Percentiles rank a stretch among this genome's conserved stretches.
phyloP scores from a whole-genome alignment of 2,797 vertebrate genomes.

The Podarcis lilfordi region DNA sequence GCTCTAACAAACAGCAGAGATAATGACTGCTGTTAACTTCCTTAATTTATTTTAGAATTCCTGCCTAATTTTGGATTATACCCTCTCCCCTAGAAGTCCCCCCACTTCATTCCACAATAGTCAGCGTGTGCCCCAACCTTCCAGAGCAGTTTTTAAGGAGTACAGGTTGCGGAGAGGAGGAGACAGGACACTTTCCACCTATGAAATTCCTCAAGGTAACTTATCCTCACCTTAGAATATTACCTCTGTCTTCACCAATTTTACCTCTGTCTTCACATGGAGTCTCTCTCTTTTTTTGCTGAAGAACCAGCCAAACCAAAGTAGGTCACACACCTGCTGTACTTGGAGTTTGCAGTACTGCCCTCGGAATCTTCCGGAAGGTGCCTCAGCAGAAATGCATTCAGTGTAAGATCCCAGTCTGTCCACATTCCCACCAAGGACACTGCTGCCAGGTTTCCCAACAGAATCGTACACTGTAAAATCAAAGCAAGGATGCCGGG shows the following conservation, averaged over 20 bases:
- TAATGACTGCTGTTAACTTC: too few relatives aligned
- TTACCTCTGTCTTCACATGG: neutral
- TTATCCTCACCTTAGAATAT: neutral
- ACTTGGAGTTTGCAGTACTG: conserved; percentile 86
- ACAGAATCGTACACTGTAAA: conserved; percentile 86
- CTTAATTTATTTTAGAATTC: too few relatives aligned
- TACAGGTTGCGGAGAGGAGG: too few relatives aligned
- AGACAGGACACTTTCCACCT: too few relatives aligned
- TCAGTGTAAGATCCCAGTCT: conserved; percentile 81
- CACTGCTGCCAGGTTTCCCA: conserved; percentile 85
- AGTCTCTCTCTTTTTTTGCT: neutral
- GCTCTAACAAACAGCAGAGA: neutral
- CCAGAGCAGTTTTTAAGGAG: too few relatives aligned
- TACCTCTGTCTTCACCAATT: neutral
- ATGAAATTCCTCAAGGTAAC: too few relatives aligned
- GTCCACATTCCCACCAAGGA: conserved; percentile 83
- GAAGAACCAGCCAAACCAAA: neutral
- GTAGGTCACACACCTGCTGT: conserved; percentile 76
- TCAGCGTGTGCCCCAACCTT: too few relatives aligned
- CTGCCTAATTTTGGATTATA: too few relatives aligned
- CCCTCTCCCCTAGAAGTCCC: too few relatives aligned
- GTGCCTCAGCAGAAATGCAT: conserved; percentile 75
- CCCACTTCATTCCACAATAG: too few relatives aligned
- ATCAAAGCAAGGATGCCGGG: conserved; percentile 36
- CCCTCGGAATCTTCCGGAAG: conserved; percentile 76